These are phyloP conservation scores for Phrynocephalus versicolor DNA, from an alignment of 2,113 vertebrate species.

Conservation along the genomic window DNA sequence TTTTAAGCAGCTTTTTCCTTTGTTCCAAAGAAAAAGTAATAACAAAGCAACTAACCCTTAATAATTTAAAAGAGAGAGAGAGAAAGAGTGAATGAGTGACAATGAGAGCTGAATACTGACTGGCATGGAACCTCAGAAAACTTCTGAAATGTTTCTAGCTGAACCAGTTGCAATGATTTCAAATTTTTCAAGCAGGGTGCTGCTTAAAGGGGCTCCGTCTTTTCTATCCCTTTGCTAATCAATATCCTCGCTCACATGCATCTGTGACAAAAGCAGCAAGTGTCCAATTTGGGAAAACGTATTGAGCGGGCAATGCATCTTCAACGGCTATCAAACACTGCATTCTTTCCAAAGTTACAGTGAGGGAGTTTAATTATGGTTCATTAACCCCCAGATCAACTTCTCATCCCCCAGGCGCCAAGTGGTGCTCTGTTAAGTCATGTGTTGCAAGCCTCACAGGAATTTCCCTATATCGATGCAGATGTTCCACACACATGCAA, in stretches of 20 bases:
- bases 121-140: neutral
- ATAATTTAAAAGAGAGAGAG: neutral
- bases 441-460: constrained; percentile 53
- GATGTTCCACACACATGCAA: constrained; percentile 20
- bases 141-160: neutral
- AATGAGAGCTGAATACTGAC: neutral
- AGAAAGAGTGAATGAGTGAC: too few species aligned
- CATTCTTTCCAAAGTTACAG: constrained; percentile 63
- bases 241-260: constrained; percentile 31
- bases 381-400: constrained; percentile 61
- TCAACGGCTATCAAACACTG: constrained; percentile 44
- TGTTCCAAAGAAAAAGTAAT: neutral
- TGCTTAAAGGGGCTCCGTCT: neutral
- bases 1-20: neutral
- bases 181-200: neutral
- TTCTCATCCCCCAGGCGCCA: constrained; percentile 49
- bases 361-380: constrained; percentile 58
- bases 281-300: constrained; percentile 41
- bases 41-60: neutral
- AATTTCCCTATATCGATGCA: constrained; percentile 53
- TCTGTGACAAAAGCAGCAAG: constrained; percentile 49
- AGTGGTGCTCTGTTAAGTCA: constrained; percentile 53
- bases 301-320: constrained; percentile 33
- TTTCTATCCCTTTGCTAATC: constrained; percentile 15
- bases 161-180: neutral